These are phyloP conservation scores for Atherinomorus stipes DNA, from an alignment of 2,113 vertebrate species.

Conservation along the genomic window DNA sequence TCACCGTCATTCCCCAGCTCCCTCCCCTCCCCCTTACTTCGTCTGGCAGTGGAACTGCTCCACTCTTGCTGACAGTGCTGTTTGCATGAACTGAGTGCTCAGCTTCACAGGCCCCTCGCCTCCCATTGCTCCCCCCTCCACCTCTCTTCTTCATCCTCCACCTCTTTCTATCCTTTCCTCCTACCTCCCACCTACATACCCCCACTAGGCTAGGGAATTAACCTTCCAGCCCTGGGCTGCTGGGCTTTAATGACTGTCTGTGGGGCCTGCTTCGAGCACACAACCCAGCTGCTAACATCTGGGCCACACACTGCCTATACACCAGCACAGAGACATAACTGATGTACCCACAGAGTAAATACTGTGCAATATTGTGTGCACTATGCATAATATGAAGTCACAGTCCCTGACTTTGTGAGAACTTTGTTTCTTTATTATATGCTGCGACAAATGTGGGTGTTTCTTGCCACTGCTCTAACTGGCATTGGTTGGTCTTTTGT, in stretches of 20 bases:
- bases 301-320: constrained; percentile 58
- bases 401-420: constrained; percentile 44
- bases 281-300: constrained; percentile 80
- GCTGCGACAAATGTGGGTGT: constrained; percentile 35
- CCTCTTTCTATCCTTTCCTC: constrained; percentile 42
- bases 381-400: constrained; percentile 27
- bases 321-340: constrained; percentile 8
- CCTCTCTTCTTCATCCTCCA: constrained; percentile 46
- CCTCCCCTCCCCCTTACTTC: constrained; percentile 53
- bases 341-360: constrained; percentile 10
- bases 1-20: constrained; percentile 56
- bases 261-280: constrained; percentile 66
- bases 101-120: constrained; percentile 79
- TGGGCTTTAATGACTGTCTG: constrained; percentile 81
- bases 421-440: constrained; percentile 34
- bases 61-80: constrained; percentile 80
- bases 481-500: constrained; percentile 25
- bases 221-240: constrained; percentile 76
- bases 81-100: constrained; percentile 79
- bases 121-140: constrained; percentile 57
- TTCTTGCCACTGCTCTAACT: constrained; percentile 8
- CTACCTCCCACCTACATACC: constrained; percentile 67
- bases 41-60: constrained; percentile 71
- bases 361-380: constrained; percentile 12
- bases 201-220: constrained; percentile 75